Conservation (phyloP, 2,113 vertebrate genomes). For the Spermophilus dauricus region DNA sequence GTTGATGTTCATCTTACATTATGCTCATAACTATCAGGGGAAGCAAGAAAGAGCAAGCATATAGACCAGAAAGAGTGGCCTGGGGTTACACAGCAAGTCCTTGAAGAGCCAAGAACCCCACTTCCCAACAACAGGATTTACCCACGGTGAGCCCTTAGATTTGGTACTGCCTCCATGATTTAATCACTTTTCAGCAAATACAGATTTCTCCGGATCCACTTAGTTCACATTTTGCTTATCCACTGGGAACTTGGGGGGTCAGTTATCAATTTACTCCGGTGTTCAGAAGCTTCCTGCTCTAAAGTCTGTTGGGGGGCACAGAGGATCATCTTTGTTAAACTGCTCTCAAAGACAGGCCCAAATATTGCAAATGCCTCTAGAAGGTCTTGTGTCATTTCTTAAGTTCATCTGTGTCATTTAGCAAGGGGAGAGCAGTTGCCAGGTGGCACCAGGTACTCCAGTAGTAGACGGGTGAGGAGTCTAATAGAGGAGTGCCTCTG, state of each 20-base stretch:
- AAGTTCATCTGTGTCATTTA: not conserved
- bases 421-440: not conserved
- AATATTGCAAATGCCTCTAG: not conserved
- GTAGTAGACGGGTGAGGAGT: not conserved
- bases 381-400: not conserved
- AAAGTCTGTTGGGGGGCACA: not conserved
- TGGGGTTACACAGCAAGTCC: not conserved
- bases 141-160: not conserved
- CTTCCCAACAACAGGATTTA: not conserved
- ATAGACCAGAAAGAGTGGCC: not conserved
- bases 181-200: not conserved
- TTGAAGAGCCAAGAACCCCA: not conserved
- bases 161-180: not conserved
- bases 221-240: not conserved
- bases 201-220: not conserved
- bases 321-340: not conserved
- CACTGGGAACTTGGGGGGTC: not conserved
- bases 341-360: not conserved
- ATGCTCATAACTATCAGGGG: not conserved
- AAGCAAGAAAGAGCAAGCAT: not conserved
- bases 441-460: not conserved
- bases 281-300: not conserved
- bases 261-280: not conserved
- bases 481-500: not conserved
- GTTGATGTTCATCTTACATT: not conserved